Evolutionary conservation across 2,797 vertebrate genomes (phyloP).

Genomic region (Sebastes miniatus): DNA sequence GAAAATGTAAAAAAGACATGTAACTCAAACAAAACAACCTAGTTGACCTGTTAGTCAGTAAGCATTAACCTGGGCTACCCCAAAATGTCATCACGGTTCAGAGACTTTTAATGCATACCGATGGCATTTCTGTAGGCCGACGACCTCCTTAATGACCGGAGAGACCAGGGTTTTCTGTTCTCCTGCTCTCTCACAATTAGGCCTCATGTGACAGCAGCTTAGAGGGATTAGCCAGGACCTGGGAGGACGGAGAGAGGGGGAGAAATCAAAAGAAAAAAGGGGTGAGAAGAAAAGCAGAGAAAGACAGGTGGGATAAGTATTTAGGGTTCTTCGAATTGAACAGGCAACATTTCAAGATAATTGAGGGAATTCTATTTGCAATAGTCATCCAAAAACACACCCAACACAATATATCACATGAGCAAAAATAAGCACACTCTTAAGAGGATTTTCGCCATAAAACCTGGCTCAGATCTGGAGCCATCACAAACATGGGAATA

Average conservation of each 20-base stretch:
- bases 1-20: neutral
- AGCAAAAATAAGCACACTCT: neutral
- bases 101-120: constrained; percentile 37
- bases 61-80: neutral
- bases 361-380: neutral
- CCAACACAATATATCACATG: neutral
- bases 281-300: neutral
- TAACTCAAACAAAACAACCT: neutral
- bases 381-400: neutral
- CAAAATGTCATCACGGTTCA: constrained; percentile 33
- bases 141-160: constrained; percentile 33
- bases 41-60: neutral
- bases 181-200: constrained; percentile 53
- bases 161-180: constrained; percentile 49
- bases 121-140: constrained; percentile 20
- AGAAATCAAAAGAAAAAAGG: constrained; percentile 5
- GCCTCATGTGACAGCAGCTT: constrained; percentile 76
- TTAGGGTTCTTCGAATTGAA: neutral
- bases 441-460: neutral
- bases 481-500: constrained; percentile 8
- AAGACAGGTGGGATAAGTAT: neutral
- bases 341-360: neutral
- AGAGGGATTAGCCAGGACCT: constrained; percentile 69
- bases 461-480: constrained; percentile 1
- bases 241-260: constrained; percentile 19